Evolutionary conservation across 2,888 invertebrate species (phyloP), one percentile per base, ranked within the genome.

Genomic region (Tenthredo amoena): DNA sequence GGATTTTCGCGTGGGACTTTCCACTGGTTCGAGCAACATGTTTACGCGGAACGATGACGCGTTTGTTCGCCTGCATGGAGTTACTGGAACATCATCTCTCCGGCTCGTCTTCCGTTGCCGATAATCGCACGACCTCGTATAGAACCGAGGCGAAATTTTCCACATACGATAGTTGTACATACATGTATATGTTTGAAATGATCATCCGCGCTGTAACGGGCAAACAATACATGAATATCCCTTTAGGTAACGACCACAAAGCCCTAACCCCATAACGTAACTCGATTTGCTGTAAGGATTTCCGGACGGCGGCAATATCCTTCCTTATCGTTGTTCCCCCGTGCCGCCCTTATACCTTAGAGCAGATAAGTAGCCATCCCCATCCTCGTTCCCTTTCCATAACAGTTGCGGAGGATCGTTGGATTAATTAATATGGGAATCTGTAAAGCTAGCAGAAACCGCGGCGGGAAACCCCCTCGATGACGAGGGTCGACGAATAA

Each of bases 401-500:
- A 55, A 55, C 55, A 55, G 55, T 55, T 55, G n/a, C 55, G 7
- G n/a, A n/a, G 55, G 26, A 55, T 31, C 31, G 77, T 21, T 77
- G 55, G 77, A 77, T 77, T 77, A 77, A 77, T 77, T 77, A 77
- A 50, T 77, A 77, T 77, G 55, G 34, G 77, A 50, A 77, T 77
- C 77, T 50, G 77, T 77, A 34, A 55, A 26, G 77, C 55, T 50
- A 37, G 77, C 77, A 26, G 50, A 50, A 77, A 77, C 77, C 77
- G 10, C 77, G 55, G 55, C 50, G 77, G 47, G 26, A 34, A 31
- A 31, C 77, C 77, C n/a, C 10, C 77, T 50, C 77, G 47, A 77
- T 77, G 77, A 77, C 55, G 77, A 77, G 77, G 77, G 77, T 77
- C 77, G 77, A 77, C 55, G 77, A 77, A 50, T 43, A 77, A 31